These are phyloP conservation scores for Eulithis testata DNA, from an alignment of 2,888 invertebrate species.

Conservation along the genomic window DNA sequence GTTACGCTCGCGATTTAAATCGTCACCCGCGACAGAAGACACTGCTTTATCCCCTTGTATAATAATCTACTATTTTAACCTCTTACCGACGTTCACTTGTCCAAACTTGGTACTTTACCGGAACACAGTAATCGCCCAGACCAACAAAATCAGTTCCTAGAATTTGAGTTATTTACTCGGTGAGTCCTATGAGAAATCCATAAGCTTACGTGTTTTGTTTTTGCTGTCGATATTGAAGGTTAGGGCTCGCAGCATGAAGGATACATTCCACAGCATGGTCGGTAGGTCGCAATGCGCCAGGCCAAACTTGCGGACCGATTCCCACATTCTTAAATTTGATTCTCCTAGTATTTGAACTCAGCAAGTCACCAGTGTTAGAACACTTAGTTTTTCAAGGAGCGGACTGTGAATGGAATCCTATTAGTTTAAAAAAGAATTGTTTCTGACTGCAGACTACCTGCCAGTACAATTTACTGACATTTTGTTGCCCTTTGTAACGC, in stretches of 20 bases:
- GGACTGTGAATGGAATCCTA: too few relatives aligned
- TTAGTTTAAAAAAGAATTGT: too few relatives aligned
- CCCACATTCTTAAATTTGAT: slow-evolving; percentile 23
- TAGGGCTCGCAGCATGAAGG: slow-evolving; percentile 50
- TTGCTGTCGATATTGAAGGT: slow-evolving; percentile 56
- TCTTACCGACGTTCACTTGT: neutral
- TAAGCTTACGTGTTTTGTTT: slow-evolving; percentile 40
- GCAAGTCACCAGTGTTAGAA: too few relatives aligned
- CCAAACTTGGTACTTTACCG: neutral
- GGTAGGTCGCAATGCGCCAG: slow-evolving; percentile 56
- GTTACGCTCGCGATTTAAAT: too few relatives aligned
- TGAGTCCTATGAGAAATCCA: neutral
- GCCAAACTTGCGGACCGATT: slow-evolving; percentile 46
- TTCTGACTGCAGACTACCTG: too few relatives aligned
- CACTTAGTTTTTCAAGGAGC: too few relatives aligned
- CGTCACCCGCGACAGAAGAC: too few relatives aligned
- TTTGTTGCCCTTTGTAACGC: too few relatives aligned
- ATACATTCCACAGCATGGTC: slow-evolving; percentile 60
- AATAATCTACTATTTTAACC: too few relatives aligned
- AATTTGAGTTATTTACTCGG: neutral
- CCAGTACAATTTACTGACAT: too few relatives aligned
- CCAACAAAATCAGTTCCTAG: neutral
- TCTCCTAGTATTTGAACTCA: neutral
- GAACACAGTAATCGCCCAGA: neutral
- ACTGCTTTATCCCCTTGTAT: too few relatives aligned